Evolutionary conservation across 1,140 invertebrate species (phyloP).

Genomic region (Drosophila equinoxialis): DNA sequence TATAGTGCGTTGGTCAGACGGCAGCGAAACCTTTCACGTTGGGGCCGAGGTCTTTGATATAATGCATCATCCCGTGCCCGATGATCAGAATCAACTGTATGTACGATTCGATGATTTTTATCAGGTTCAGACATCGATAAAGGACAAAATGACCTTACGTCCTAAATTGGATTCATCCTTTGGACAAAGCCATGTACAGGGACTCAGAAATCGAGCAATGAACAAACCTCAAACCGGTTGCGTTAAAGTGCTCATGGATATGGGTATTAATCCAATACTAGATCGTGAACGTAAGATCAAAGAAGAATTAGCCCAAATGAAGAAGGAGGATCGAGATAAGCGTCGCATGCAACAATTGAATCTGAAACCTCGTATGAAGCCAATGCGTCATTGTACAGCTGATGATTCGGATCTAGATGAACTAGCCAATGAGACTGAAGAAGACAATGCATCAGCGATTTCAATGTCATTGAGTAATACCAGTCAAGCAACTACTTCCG

Average conservation of each 20-base stretch:
- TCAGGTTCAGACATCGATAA: conserved; percentile 29
- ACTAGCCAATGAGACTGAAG: neutral
- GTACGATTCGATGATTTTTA: conserved; percentile 34
- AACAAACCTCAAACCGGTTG: conserved; percentile 29
- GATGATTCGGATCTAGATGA: conserved; percentile 34
- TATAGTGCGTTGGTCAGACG: conserved; percentile 55
- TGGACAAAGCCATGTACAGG: conserved; percentile 46
- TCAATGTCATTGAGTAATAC: neutral
- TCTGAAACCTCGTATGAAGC: conserved; percentile 17
- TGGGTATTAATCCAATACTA: conserved; percentile 27
- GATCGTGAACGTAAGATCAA: conserved; percentile 34
- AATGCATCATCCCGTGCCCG: conserved; percentile 18
- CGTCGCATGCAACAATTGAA: conserved; percentile 34
- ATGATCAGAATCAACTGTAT: conserved; percentile 34
- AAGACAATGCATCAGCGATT: neutral
- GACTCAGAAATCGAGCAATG: conserved; percentile 30
- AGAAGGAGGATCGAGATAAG: conserved; percentile 23
- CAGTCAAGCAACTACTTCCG: neutral
- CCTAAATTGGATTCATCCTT: conserved; percentile 50
- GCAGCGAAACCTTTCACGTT: conserved; percentile 55
- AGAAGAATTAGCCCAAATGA: conserved; percentile 31
- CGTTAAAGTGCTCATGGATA: conserved; percentile 41
- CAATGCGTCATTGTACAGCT: conserved; percentile 38
- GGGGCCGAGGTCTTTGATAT: conserved; percentile 59
- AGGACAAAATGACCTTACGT: conserved; percentile 48